These are phyloP conservation scores for Mellilla xanthometata DNA, from an alignment of 2,888 invertebrate genomes.

Conservation along the genomic window DNA sequence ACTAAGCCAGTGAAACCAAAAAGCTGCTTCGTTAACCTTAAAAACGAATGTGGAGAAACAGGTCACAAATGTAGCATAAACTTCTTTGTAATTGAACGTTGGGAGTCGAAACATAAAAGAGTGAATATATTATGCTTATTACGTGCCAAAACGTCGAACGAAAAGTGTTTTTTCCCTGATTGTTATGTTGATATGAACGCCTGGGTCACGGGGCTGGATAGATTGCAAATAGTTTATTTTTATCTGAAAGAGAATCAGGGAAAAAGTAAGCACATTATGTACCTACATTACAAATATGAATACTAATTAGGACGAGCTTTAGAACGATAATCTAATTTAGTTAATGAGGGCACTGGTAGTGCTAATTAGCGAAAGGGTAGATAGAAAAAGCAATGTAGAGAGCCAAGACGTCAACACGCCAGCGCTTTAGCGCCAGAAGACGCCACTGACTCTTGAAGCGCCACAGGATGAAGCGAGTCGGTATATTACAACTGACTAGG, in stretches of 20 bases:
- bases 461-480: slow-evolving; percentile 55
- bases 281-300: neutral
- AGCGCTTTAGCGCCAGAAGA: slow-evolving; percentile 42
- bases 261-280: too few relatives aligned
- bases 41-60: slow-evolving; percentile 2
- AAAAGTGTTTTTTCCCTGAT: neutral
- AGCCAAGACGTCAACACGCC: slow-evolving; percentile 24
- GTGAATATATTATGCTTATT: slow-evolving; percentile 3
- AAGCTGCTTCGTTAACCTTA: slow-evolving; percentile 1
- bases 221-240: too few relatives aligned
- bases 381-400: slow-evolving; percentile 13
- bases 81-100: slow-evolving; percentile 1
- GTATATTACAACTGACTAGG: slow-evolving; percentile 7
- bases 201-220: too few relatives aligned
- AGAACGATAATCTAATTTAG: neutral
- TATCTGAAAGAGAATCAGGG: neutral
- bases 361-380: slow-evolving; percentile 12
- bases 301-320: neutral
- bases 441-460: slow-evolving; percentile 57
- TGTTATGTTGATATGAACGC: too few relatives aligned
- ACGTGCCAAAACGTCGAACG: neutral
- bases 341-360: slow-evolving; percentile 6
- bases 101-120: slow-evolving; percentile 1
- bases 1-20: too few relatives aligned
- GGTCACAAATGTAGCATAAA: neutral